Conservation (phyloP, 2,888 invertebrate genomes). For the Oscheius sp. region DNA sequence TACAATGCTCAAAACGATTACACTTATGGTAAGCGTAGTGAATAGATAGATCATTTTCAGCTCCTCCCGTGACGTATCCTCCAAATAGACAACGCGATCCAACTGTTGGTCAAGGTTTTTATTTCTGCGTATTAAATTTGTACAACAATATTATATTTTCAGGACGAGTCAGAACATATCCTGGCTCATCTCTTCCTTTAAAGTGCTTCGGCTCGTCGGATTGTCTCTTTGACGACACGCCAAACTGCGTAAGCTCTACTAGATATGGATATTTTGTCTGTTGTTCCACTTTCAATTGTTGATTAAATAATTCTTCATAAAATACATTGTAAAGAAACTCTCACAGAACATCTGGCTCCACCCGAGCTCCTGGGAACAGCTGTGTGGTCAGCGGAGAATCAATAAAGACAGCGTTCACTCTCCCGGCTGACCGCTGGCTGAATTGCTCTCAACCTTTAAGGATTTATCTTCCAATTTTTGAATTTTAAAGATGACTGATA, state of each 20-base stretch:
- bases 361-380: no score
- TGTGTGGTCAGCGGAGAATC: constrained; percentile 26
- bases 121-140: not conserved
- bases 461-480: not conserved
- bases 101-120: not conserved
- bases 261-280: constrained; percentile 29
- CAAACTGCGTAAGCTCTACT: constrained; percentile 24
- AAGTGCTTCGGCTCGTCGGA: constrained; percentile 17
- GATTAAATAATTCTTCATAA: not conserved
- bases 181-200: constrained; percentile 18
- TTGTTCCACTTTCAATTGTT: constrained; percentile 33
- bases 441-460: not conserved
- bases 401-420: not conserved
- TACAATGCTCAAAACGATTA: constrained; percentile 20
- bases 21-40: constrained; percentile 25
- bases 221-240: constrained; percentile 29
- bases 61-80: constrained; percentile 8
- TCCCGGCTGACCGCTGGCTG: not conserved
- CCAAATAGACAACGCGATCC: not conserved
- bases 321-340: no score
- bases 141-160: not conserved
- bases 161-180: constrained; percentile 23
- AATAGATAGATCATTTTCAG: not conserved
- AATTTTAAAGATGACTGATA: not conserved
- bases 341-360: constrained; percentile 16